Conservation (phyloP, 1,140 invertebrate species). For the Melitaea cinxia region DNA sequence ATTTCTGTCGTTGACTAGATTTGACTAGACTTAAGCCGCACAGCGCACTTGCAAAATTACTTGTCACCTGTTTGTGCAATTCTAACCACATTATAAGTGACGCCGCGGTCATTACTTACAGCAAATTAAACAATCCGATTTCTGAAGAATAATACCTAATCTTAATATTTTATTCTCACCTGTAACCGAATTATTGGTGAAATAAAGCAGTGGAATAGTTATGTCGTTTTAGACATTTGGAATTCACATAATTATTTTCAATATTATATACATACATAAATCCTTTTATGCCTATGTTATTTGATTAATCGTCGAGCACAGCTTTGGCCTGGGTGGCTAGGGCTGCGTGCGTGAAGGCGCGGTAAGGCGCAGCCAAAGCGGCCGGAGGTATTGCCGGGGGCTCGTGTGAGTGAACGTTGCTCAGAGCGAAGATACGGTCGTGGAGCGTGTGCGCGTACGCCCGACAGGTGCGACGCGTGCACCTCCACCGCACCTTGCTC, state of each 20-base stretch:
- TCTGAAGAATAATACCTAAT: not conserved
- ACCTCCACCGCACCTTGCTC: slow-evolving; percentile 79
- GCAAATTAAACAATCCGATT: not conserved
- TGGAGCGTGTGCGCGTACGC: slow-evolving; percentile 79
- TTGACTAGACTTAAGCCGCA: slow-evolving; percentile 25
- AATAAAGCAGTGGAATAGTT: not conserved
- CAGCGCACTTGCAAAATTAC: not conserved
- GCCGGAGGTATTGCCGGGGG: slow-evolving; percentile 54
- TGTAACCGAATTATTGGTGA: not conserved
- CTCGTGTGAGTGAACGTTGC: slow-evolving; percentile 77
- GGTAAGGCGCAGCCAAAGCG: slow-evolving; percentile 34
- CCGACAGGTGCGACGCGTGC: slow-evolving; percentile 78
- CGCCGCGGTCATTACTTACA: not conserved
- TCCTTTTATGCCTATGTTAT: not conserved
- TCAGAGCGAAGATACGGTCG: slow-evolving; percentile 78
- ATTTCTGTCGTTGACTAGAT: slow-evolving; percentile 23
- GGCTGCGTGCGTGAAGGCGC: slow-evolving; percentile 48
- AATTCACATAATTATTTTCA: slow-evolving; percentile 1
- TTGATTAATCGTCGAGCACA: slow-evolving; percentile 55
- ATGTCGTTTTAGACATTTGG: not conserved
- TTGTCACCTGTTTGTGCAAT: slow-evolving; percentile 19
- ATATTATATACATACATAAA: slow-evolving; percentile 9
- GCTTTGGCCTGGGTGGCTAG: slow-evolving; percentile 59
- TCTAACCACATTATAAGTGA: slow-evolving; percentile 9
- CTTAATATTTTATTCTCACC: not conserved